phyloP scores from a whole-genome alignment of 2,113 vertebrate species.

The Myotis lucifugus region DNA sequence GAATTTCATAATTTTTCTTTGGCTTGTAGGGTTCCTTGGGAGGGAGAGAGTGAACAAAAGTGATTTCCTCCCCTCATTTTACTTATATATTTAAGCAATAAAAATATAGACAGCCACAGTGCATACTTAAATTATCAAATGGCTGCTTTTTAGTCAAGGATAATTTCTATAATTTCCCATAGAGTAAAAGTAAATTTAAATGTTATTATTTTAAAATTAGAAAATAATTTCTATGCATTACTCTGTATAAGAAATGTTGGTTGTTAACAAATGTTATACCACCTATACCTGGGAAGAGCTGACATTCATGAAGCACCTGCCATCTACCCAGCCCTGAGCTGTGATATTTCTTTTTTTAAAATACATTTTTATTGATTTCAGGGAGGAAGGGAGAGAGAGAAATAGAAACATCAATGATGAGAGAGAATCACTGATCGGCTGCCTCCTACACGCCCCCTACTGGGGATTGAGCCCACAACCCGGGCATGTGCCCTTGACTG shows the following conservation, averaged over 20 bases:
- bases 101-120: neutral
- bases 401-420: no score
- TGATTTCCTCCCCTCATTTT: neutral
- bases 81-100: neutral
- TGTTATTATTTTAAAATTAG: conserved; percentile 34
- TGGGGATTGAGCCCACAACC: no score
- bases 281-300: neutral
- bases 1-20: neutral
- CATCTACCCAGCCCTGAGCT: neutral
- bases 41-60: neutral
- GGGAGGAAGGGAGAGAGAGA: no score
- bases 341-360: neutral
- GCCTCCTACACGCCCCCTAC: no score
- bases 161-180: neutral
- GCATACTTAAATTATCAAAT: neutral
- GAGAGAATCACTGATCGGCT: no score
- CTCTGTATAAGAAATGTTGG: neutral
- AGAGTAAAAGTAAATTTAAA: neutral
- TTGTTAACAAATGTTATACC: neutral
- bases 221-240: neutral
- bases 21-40: neutral
- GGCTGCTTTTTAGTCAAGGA: neutral
- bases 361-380: no score
- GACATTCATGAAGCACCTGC: neutral
- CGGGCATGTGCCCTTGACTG: no score